Evolutionary conservation across 2,888 invertebrate species (phyloP), one percentile per base, ranked within the genome.

Genomic region (Agrochola litura): DNA sequence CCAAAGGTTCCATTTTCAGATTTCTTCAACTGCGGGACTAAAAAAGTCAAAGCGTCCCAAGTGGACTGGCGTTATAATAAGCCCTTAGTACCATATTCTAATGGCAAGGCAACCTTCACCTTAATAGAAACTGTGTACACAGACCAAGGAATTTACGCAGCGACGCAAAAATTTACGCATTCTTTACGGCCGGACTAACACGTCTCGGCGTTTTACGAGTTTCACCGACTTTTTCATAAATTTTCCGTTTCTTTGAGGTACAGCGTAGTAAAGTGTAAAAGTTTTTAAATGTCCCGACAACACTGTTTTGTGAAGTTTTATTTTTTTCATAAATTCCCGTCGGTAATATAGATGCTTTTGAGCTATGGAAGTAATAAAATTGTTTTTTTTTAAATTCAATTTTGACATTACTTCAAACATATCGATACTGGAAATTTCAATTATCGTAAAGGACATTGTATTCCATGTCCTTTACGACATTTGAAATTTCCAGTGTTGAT

Each of bases 191-290:
- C 67, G 52, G 46, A 43, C 69, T 80, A 84, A 81, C 79, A 78
- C 81, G 78, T 82, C 78, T 72, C 67, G 37, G 65, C 49, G 72
- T 83, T 86, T 85, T 82, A 87, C 87, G 83, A 88, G 76, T 85
- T 81, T 54, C 49, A 2, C 30, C 16, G 64, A 84, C 73, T 84
- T 87, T 87, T 82, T 80, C 72, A 75, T 78, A 88, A 81, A 81
- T 79, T 78, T 82, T 56, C 71, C 73, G 52, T 73, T 30, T 83
- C 37, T 84, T 79, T 64, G 46, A 73, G 60, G 69, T 52, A 74
- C 68, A 72, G 71, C 70, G 37, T 5, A 37, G 37, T 5, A 37
- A 37, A 70, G 69, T 88, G 77, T 78, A 84, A 86, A 87, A 86
- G 76, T 87, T 86, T 78, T 70, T 54, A 70, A 86, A 85, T 86